Evolutionary conservation across 2,888 invertebrate species (phyloP), one percentile per base, ranked within the genome.

Genomic region (Drosophila mettleri): DNA sequence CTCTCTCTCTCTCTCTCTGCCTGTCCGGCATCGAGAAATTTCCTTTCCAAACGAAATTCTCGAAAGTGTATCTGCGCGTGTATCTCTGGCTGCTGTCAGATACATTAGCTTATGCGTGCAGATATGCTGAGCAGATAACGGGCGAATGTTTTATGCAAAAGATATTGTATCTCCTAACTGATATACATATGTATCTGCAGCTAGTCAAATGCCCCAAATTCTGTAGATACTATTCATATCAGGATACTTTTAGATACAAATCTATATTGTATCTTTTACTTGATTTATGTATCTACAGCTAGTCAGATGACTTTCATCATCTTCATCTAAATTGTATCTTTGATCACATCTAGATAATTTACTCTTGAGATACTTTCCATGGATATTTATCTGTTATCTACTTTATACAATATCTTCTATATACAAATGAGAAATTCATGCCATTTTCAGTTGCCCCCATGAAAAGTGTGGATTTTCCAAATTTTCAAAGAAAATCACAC

Each of bases 11-110:
- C 16, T 20, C 14, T 16, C 3, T 41, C 24, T 22, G 31, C 49
- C 54, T 62, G 69, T 59, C 57, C 48, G 58, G 72, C 39, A 48
- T 38, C 51, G 67, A 65, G 66, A 76, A 52, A 39, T 68, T 78
- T 74, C 75, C 43, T 83, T 80, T 68, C 55, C 48, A 81, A 80
- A 83, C 75, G 65, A 78, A 80, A 78, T 78, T 72, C 72, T 63
- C 46, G 69, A 57, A 62, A 71, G 16, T 54, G n/a, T n/a, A n/a
- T n/a, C n/a, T n/a, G 38, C 29, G 27, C 31, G 34, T 16, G 27
- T 54, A 51, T 82, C 57, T 41, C 18, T 29, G 34, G 39, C 51
- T 41, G 52, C 72, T 64, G 55, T 79, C 83, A 65, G 74, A 67
- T 77, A 80, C 80, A 77, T 78, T 74, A 67, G 80, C 78, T 74